These are phyloP conservation scores for Empidonax traillii DNA, from an alignment of 2,113 vertebrate genomes.

Conservation along the genomic window DNA sequence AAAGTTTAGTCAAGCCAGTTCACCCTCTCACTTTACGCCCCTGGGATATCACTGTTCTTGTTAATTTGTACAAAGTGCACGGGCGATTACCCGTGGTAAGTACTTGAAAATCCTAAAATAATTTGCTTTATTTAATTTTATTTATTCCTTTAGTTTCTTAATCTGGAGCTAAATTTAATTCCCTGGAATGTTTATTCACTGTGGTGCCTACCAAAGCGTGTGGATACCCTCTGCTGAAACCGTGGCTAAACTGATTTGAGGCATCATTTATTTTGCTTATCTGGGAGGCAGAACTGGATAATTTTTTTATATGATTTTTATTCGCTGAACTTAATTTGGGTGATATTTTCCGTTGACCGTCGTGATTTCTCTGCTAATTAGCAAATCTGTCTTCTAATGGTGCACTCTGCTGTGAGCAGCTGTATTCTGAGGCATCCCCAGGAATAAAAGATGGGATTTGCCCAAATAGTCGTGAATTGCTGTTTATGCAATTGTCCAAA, in stretches of 20 bases:
- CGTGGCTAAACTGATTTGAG: background rate
- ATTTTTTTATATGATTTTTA: background rate
- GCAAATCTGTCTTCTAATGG: background rate
- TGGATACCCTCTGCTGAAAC: background rate
- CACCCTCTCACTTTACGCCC: conserved; percentile 90
- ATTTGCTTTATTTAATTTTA: background rate
- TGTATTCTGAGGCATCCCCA: background rate
- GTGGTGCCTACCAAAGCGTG: background rate
- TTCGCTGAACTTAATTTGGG: background rate
- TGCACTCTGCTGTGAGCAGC: background rate
- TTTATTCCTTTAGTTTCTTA: background rate
- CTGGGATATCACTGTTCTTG: conserved; percentile 96
- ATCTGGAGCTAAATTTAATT: background rate
- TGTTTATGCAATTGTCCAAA: background rate
- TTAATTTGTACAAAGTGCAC: conserved; percentile 96
- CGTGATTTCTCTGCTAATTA: background rate
- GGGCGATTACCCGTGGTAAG: conserved; percentile 92
- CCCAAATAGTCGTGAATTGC: background rate
- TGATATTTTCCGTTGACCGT: background rate
- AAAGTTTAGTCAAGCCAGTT: conserved; percentile 70
- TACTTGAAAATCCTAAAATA: background rate
- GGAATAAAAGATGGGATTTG: background rate
- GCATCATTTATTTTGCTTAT: background rate
- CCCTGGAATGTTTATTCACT: background rate
- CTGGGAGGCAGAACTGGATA: background rate